Conservation (phyloP, 2,113 vertebrate genomes). For the Cromileptes altivelis region DNA sequence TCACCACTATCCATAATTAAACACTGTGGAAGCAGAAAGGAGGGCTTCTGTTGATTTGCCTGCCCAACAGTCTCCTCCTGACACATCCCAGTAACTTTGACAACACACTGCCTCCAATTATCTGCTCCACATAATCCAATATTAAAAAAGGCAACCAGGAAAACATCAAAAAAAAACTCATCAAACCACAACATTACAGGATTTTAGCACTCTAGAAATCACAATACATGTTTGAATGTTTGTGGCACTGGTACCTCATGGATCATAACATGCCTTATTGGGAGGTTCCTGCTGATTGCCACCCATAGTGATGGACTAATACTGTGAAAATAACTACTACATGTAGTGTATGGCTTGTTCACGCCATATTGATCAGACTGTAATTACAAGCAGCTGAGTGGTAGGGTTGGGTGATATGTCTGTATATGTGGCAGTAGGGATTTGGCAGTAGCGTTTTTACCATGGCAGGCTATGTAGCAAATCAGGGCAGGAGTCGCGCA, state of each 20-base stretch:
- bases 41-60: slow-evolving; percentile 9
- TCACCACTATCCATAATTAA: background rate
- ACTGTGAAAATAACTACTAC: background rate
- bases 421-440: too few species aligned
- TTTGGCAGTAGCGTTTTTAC: too few species aligned
- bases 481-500: too few species aligned
- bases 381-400: background rate
- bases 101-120: background rate
- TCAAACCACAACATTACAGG: background rate
- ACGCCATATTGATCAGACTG: background rate
- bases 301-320: background rate
- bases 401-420: too few species aligned
- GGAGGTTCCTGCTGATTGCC: background rate
- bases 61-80: background rate
- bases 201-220: background rate
- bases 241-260: background rate
- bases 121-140: slow-evolving; percentile 2
- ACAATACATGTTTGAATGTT: background rate
- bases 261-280: background rate
- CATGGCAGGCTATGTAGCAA: too few species aligned
- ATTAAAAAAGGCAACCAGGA: background rate
- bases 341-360: background rate
- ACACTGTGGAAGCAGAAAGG: background rate
- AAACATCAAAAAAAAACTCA: background rate
- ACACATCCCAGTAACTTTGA: background rate